phyloP scores from a whole-genome alignment of 2,797 vertebrate genomes.

The Kryptolebias ocellatus region DNA sequence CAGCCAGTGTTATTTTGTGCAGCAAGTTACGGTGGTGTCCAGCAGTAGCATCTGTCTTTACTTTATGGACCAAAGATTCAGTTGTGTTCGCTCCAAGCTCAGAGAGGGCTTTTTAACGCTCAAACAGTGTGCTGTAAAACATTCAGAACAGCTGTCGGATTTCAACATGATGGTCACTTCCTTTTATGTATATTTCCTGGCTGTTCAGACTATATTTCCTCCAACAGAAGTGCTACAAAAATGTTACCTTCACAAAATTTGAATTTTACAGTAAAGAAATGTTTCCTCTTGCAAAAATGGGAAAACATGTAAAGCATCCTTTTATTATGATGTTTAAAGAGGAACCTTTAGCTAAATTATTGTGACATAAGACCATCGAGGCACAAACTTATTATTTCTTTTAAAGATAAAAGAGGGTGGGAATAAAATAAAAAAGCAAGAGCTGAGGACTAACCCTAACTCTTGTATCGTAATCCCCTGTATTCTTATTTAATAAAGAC shows the following conservation, averaged over 20 bases:
- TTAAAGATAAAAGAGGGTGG: no score
- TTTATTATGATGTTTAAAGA: no score
- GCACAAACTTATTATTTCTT: no score
- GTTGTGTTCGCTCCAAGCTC: slow-evolving; percentile 18
- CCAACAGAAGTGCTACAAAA: not conserved
- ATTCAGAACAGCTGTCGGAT: slow-evolving; percentile 11
- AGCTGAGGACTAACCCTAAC: no score
- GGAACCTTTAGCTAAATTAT: no score
- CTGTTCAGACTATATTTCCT: not conserved
- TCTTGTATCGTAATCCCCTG: no score
- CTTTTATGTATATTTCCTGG: not conserved
- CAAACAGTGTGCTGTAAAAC: slow-evolving; percentile 17
- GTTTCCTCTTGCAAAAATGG: not conserved
- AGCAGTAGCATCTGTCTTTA: slow-evolving; percentile 56
- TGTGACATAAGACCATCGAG: no score
- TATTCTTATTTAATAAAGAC: not conserved
- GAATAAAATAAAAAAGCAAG: no score
- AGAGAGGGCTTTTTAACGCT: slow-evolving; percentile 11
- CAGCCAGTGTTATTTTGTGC: not conserved
- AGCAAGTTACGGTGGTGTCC: slow-evolving; percentile 14
- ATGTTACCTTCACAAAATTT: not conserved
- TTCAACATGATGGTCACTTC: not conserved
- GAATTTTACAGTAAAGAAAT: not conserved
- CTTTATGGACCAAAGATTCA: slow-evolving; percentile 38
- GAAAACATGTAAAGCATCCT: not conserved